phyloP scores from a whole-genome alignment of 2,888 invertebrate species.

The Oscheius sp. region DNA sequence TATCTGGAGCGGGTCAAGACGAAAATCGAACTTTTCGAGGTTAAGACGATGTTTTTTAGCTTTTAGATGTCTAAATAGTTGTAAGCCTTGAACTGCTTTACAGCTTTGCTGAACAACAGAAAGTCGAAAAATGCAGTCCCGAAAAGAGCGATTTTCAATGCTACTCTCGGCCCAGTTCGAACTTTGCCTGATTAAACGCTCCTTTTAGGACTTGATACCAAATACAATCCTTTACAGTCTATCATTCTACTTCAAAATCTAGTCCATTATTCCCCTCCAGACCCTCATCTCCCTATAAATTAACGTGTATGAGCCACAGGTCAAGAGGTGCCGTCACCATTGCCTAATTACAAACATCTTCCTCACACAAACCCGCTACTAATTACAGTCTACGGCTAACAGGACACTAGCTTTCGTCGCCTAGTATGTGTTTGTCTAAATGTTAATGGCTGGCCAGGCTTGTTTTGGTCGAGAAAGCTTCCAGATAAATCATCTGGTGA shows the following conservation, averaged over 20 bases:
- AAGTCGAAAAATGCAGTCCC: too few species aligned
- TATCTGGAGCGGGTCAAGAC: too few species aligned
- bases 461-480: neutral
- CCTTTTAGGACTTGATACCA: too few species aligned
- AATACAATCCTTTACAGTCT: too few species aligned
- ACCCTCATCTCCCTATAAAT: neutral
- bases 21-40: too few species aligned
- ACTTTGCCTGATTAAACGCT: too few species aligned
- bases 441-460: neutral
- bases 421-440: neutral
- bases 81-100: too few species aligned
- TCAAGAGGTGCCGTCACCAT: conserved; percentile 28
- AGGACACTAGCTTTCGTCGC: neutral
- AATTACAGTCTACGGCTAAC: neutral
- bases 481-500: conserved; percentile 11
- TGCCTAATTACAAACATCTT: conserved; percentile 18
- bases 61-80: too few species aligned
- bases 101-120: too few species aligned
- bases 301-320: conserved; percentile 12
- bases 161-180: too few species aligned
- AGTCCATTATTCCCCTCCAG: neutral
- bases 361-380: neutral
- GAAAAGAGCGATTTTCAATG: too few species aligned
- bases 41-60: too few species aligned
- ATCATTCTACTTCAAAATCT: neutral